Base-by-base conservation (phyloP, 2,888 invertebrate genomes). In the Netelia melanura region DNA sequence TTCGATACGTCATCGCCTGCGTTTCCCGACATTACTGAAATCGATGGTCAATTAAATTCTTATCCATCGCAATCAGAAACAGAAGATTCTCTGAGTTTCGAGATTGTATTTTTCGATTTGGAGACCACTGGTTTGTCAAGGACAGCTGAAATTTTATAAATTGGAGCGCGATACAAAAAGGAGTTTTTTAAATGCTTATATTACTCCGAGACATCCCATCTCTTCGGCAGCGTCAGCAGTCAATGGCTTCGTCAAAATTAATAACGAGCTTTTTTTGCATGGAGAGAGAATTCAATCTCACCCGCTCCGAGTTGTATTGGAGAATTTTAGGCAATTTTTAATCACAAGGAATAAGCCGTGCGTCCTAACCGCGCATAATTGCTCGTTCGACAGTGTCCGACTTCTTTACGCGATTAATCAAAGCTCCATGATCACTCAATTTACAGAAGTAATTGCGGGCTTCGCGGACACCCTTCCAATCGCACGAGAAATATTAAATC, bases 61-160 rank as follows among this genome's bases (percentile, higher is more conserved):
- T 5, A 11, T 54, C 11, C 48, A 25, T 8, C 54, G 21, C 23
- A 62, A 38, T 52, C 30, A 30, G 30, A 30, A 30, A 2, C 21
- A 30, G 64, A 30, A 30, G 1, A 82, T 71, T 54, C 62, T 21
- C 54, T 30, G 2, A 54, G 10, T 58, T 62, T 75, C 44, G 64
- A 71, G 65, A 71, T 80, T 48, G 74, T 86, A 38, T 84, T 74
- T 62, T 83, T 83, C n/a, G 80, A 85, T 61, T 43, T 86, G n/a
- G 83, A 81, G 65, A 86, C 87, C 8, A 61, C 82, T n/a, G 83
- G 80, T 11, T 70, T 87, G 23, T 67, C 48, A 14, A 62, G 54
- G 30, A 54, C 52, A 8, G 72, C 65, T 10, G 84, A 87, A 38
- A 81, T 87, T 11, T 21, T 84, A 30, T 84, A 86, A 21, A 21